A percentile compares a stretch with the other conserved stretches of the same genome.
Evolutionary conservation across 2,113 vertebrate species (phyloP).

Genomic region (Clarias gariepinus): DNA sequence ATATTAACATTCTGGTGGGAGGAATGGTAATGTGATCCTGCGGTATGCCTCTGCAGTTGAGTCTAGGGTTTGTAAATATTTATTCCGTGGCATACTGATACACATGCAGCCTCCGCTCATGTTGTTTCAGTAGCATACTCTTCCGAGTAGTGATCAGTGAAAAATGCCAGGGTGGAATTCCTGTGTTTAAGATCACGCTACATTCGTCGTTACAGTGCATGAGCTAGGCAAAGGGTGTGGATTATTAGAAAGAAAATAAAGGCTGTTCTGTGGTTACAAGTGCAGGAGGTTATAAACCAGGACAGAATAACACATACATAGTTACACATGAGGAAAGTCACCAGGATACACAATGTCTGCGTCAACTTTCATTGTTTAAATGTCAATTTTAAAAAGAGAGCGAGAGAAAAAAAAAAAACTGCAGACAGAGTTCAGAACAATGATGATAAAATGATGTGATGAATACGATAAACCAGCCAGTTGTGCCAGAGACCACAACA

Average conservation of each 20-base stretch:
- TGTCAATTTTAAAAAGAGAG: constrained; percentile 1
- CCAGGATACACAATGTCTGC: constrained; percentile 24
- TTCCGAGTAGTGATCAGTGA: constrained; percentile 38
- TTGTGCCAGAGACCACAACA: constrained; percentile 43
- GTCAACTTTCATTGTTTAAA: constrained; percentile 35
- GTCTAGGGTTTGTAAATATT: constrained; percentile 71
- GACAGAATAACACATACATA: constrained; percentile 24
- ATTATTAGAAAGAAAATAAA: constrained; percentile 4
- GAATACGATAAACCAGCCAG: constrained; percentile 36
- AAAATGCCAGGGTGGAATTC: constrained; percentile 48
- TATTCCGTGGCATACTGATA: constrained; percentile 60
- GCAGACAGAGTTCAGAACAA: constrained; percentile 29
- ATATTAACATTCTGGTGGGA: constrained; percentile 72
- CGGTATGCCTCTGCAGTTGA: constrained; percentile 59
- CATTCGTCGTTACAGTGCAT: background rate
- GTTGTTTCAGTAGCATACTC: constrained; percentile 44
- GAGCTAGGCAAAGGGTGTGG: constrained; percentile 19
- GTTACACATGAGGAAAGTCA: constrained; percentile 20
- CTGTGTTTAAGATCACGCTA: constrained; percentile 20
- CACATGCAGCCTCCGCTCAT: constrained; percentile 43
- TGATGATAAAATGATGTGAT: constrained; percentile 40
- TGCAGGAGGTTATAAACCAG: constrained; percentile 7
- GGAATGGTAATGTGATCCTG: constrained; percentile 63
- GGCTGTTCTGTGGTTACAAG: constrained; percentile 1
- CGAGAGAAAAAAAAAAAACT: background rate